These are phyloP conservation scores for Esox lucius DNA, from an alignment of 2,797 vertebrate genomes.

Conservation along the genomic window DNA sequence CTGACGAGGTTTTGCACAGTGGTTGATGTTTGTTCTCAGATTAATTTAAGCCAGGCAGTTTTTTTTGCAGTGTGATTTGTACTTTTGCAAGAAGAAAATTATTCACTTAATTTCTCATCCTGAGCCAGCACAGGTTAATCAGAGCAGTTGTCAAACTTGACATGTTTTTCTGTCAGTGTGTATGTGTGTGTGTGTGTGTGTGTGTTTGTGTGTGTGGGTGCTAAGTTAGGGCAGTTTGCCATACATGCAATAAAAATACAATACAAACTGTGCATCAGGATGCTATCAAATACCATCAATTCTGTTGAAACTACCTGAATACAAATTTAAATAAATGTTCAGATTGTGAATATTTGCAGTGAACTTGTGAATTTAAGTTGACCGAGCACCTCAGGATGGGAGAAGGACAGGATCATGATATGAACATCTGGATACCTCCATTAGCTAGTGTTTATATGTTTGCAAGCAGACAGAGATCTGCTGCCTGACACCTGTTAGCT, in stretches of 20 bases:
- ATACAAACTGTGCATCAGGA: no score
- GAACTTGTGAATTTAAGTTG: no score
- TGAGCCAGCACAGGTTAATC: constrained; percentile 49
- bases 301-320: no score
- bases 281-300: no score
- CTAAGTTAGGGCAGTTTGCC: constrained; percentile 23
- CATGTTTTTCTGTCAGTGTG: constrained; percentile 46
- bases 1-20: constrained; percentile 44
- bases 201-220: background rate
- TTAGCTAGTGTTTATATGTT: no score
- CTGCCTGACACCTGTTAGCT: background rate
- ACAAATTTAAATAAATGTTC: no score
- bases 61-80: constrained; percentile 50
- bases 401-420: no score
- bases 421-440: no score
- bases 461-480: background rate
- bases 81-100: constrained; percentile 47
- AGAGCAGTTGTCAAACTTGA: constrained; percentile 43
- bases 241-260: no score
- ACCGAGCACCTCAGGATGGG: no score
- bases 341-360: no score
- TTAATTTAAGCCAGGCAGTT: constrained; percentile 57
- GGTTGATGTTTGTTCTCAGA: constrained; percentile 61
- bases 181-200: constrained; percentile 49
- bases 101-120: constrained; percentile 56